Evolutionary conservation across 1,140 invertebrate genomes (phyloP).

Genomic region (Ridgeia piscesae): DNA sequence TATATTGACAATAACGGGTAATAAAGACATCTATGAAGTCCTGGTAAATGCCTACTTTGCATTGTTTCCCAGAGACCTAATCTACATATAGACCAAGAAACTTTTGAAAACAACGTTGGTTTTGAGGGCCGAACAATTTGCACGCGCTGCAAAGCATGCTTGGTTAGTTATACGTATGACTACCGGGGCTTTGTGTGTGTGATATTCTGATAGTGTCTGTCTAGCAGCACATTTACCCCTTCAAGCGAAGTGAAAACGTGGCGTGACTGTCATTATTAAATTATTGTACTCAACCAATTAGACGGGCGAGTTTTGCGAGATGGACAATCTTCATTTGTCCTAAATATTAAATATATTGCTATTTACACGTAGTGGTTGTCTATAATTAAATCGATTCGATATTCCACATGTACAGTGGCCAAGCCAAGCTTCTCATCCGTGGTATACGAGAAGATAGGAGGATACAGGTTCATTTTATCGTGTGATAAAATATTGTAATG

Average conservation of each 20-base stretch:
- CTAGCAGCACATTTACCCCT: background rate
- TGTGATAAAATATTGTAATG: background rate
- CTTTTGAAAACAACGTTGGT: background rate
- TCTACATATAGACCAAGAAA: background rate
- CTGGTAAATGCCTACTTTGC: background rate
- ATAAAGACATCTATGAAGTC: background rate
- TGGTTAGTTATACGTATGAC: background rate
- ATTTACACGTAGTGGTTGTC: background rate
- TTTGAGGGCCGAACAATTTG: background rate
- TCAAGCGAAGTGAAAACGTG: background rate
- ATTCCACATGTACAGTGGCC: background rate
- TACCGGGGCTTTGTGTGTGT: background rate
- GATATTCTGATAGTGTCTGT: background rate
- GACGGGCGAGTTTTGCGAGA: too few relatives aligned
- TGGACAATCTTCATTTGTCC: too few relatives aligned
- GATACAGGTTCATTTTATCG: background rate
- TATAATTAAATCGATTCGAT: background rate
- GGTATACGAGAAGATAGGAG: background rate
- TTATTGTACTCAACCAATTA: background rate
- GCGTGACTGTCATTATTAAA: background rate
- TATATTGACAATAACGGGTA: background rate
- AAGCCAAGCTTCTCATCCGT: background rate
- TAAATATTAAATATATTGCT: background rate
- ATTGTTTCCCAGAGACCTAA: background rate
- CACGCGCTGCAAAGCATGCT: background rate